Evolutionary conservation across 2,888 invertebrate species (phyloP).

Genomic region (Tetragonisca angustula): DNA sequence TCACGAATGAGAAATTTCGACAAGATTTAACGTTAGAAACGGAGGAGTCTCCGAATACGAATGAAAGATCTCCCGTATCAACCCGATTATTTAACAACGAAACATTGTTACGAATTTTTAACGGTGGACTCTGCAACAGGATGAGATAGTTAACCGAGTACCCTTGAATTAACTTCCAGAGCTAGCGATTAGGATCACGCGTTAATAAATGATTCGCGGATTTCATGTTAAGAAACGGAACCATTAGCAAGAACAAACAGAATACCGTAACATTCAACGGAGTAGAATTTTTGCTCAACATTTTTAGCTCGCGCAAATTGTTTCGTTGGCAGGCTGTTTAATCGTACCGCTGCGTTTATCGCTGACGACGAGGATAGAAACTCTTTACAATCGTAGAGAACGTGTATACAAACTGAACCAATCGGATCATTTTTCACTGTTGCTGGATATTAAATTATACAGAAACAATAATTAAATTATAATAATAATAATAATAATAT

Average conservation of each 20-base stretch:
- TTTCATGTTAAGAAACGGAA: neutral
- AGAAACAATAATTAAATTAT: too few species aligned
- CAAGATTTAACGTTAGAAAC: neutral
- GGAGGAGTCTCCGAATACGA: neutral
- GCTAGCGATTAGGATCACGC: neutral
- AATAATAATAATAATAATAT: too few species aligned
- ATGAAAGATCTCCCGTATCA: neutral
- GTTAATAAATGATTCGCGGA: neutral
- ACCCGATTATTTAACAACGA: neutral
- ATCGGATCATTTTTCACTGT: too few species aligned
- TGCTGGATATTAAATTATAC: too few species aligned
- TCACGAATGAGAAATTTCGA: neutral
- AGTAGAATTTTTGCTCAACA: neutral
- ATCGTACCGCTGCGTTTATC: neutral
- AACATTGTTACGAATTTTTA: neutral
- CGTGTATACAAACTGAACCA: neutral
- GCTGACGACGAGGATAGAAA: neutral
- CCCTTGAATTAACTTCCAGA: neutral
- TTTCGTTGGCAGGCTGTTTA: neutral
- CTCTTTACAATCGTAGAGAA: neutral
- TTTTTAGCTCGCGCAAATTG: neutral
- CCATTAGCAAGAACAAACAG: neutral
- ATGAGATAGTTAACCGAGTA: neutral
- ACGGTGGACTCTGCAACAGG: neutral
- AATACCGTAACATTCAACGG: conserved; percentile 1